These are phyloP conservation scores for Elachura formosa DNA, from an alignment of 2,113 vertebrate species.

Conservation along the genomic window DNA sequence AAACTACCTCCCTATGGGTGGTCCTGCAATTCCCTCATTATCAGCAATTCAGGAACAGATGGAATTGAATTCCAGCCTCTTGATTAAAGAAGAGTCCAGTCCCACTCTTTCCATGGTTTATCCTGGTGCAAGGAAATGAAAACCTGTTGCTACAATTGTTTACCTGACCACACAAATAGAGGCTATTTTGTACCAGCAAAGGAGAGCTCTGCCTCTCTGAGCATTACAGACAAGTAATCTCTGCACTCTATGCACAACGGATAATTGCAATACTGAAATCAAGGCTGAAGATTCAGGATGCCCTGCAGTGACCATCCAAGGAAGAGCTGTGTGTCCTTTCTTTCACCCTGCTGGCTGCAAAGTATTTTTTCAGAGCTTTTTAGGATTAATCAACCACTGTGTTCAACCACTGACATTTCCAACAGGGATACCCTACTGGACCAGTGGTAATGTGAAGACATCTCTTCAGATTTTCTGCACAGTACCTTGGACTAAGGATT, in stretches of 20 bases:
- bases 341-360: background rate
- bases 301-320: background rate
- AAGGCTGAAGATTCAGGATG: background rate
- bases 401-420: background rate
- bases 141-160: background rate
- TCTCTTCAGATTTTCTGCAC: background rate
- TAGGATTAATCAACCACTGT: background rate
- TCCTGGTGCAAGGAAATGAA: background rate
- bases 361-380: background rate
- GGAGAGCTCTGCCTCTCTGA: background rate
- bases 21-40: background rate
- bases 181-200: background rate
- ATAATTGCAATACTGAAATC: background rate
- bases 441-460: background rate
- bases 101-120: background rate
- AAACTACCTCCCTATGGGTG: background rate
- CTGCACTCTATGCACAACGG: background rate
- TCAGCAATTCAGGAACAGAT: background rate
- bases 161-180: accelerated
- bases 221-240: background rate
- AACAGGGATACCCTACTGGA: background rate
- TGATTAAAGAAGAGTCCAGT: background rate
- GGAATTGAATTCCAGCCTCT: background rate
- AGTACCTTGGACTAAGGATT: background rate
- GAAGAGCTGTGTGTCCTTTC: background rate